Evolutionary conservation across 1,140 invertebrate genomes (phyloP), one percentile per base, ranked within the genome.

Genomic region (Phortica variegata): DNA sequence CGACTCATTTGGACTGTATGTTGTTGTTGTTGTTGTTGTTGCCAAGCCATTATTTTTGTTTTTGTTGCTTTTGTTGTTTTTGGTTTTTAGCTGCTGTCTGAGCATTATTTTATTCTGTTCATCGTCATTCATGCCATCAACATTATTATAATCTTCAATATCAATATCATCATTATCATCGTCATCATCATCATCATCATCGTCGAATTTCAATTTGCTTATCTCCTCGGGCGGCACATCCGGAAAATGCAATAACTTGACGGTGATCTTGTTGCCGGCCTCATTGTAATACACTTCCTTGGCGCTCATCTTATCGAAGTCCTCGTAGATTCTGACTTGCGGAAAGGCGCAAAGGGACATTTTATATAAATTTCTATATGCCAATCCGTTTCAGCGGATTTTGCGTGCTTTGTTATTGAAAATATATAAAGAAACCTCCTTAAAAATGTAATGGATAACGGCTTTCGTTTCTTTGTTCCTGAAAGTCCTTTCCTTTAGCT

Each of bases 221-320:
- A 73, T 66, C 12, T 75, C 73, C 45, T 73, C 70, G 32, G 73
- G 73, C 9, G 65, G 56, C 0, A 75, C 58, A 31, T 75, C 73
- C 8, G 73, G 73, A 23, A 72, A 75, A 44, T 75, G 73, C 10
- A 75, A 43, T 34, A 75, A 40, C 45, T 75, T 75, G 0, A 75
- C 73, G 16, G 73, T 75, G 7, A 73, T 60, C 40, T 75, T 75
- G 13, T 73, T 71, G 34, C 73, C 73, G n/a, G 69, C 73, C 52
- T 74, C 74, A 15, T 70, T 71, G 46, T 72, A 76, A 40, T 73
- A 73, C 1, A 76, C 71, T 54, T 76, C 74, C 55, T 76, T 74
- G 56, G 74, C 74, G 44, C 73, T 76, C 71, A 76, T 76, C 55
- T 74, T 76, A 56, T 76, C 74, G 40, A 76, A 76, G 48, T 76